A percentile compares a stretch with the other conserved stretches of the same genome.
Evolutionary conservation across 2,797 vertebrate species (phyloP).

Genomic region (Hozukius guyotensis): DNA sequence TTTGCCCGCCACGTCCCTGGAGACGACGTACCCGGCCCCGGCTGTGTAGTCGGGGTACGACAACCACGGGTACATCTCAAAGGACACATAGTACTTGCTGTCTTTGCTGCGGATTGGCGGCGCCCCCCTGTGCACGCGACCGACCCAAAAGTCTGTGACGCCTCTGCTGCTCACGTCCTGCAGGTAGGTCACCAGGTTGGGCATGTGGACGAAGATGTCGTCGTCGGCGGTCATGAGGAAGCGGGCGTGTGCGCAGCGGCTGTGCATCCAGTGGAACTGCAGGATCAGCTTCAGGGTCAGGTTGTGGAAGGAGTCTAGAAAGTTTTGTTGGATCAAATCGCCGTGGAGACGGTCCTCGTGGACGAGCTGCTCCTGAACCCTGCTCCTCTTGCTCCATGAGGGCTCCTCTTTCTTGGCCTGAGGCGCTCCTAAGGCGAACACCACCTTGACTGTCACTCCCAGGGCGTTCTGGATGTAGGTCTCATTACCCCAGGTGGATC

Average conservation of each 20-base stretch:
- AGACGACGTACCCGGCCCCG: constrained; percentile 93
- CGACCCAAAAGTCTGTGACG: constrained; percentile 90
- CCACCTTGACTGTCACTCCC: constrained; percentile 88
- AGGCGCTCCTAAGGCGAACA: constrained; percentile 89
- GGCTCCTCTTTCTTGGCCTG: constrained; percentile 12
- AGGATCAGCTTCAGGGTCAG: constrained; percentile 93
- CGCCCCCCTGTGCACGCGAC: constrained; percentile 90
- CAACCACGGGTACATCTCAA: constrained; percentile 92
- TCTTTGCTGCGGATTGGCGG: constrained; percentile 88
- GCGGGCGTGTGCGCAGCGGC: constrained; percentile 88
- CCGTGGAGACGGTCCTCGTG: constrained; percentile 83
- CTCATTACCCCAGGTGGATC: constrained; percentile 95
- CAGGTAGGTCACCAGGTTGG: constrained; percentile 92
- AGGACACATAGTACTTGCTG: constrained; percentile 95
- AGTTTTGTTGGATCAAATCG: constrained; percentile 95
- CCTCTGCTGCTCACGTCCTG: constrained; percentile 78
- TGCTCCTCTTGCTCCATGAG: constrained; percentile 20
- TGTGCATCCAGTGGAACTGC: constrained; percentile 94
- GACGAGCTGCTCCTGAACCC: constrained; percentile 77
- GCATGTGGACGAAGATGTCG: constrained; percentile 95
- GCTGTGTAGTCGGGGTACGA: constrained; percentile 97
- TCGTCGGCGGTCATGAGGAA: constrained; percentile 97
- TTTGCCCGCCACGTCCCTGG: constrained; percentile 89
- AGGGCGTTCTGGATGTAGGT: constrained; percentile 81
- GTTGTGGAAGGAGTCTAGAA: constrained; percentile 96